Conservation (phyloP, 2,888 invertebrate species). For the Heliconius aoede region DNA sequence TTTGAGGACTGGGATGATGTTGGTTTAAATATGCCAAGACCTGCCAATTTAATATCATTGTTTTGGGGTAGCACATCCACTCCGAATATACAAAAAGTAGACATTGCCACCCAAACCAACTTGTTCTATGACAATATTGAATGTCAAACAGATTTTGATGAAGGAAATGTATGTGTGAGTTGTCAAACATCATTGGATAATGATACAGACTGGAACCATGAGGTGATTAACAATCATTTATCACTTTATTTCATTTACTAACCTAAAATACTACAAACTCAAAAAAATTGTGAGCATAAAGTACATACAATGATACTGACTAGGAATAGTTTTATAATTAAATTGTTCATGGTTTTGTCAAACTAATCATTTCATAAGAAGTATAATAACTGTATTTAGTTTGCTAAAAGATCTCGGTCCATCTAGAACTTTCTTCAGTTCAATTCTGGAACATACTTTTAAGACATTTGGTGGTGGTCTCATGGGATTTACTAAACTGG, state of each 20-base stretch:
- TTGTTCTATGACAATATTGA: constrained; percentile 60
- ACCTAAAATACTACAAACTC: too few relatives aligned
- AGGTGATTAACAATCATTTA: constrained; percentile 58
- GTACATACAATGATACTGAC: too few relatives aligned
- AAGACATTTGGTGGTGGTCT: too few relatives aligned
- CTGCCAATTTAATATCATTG: constrained; percentile 88
- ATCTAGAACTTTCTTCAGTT: too few relatives aligned
- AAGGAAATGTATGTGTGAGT: constrained; percentile 72
- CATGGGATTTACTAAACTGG: background rate
- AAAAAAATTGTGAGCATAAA: too few relatives aligned
- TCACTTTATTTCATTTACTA: constrained; percentile 29
- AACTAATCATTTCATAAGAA: too few relatives aligned
- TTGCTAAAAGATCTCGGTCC: too few relatives aligned
- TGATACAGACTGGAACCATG: constrained; percentile 76
- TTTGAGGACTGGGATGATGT: constrained; percentile 97
- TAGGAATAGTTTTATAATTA: too few relatives aligned
- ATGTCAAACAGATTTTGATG: constrained; percentile 80
- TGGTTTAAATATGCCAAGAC: constrained; percentile 92
- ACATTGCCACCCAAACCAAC: constrained; percentile 78
- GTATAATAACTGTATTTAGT: too few relatives aligned
- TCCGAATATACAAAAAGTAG: constrained; percentile 68
- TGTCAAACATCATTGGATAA: constrained; percentile 70
- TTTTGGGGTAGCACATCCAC: constrained; percentile 83
- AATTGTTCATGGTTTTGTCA: too few relatives aligned
- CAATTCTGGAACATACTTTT: too few relatives aligned